Conservation (phyloP, 2,888 invertebrate species). For the Aphidius colemani region DNA sequence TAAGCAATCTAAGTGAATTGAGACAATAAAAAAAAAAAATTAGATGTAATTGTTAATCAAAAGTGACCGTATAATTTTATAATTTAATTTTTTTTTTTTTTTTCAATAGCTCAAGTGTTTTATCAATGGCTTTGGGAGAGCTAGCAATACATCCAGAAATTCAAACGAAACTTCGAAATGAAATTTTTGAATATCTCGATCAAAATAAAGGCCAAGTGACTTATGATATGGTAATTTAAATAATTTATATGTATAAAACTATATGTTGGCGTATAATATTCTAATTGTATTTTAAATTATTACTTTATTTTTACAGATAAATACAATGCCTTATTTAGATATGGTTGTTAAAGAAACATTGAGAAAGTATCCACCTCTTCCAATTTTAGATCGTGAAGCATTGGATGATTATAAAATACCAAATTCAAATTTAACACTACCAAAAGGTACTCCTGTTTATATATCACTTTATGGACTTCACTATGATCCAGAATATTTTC, state of each 20-base stretch:
- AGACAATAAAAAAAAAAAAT: no score
- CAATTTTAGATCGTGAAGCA: constrained; percentile 45
- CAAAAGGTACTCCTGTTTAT: constrained; percentile 50
- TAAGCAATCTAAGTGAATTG: no score
- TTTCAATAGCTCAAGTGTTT: no score
- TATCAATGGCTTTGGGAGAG: constrained; percentile 42
- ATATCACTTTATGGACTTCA: constrained; percentile 56
- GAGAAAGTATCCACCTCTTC: constrained; percentile 55
- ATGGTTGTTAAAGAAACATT: constrained; percentile 55
- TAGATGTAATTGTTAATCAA: no score
- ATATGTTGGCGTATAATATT: background rate
- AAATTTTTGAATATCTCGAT: constrained; percentile 38
- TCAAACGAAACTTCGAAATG: constrained; percentile 42
- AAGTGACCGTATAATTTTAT: no score
- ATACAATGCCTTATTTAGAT: constrained; percentile 44
- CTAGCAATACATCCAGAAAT: constrained; percentile 42
- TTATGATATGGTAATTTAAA: constrained; percentile 44
- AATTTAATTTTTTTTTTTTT: no score
- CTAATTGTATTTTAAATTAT: background rate
- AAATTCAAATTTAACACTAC: constrained; percentile 41
- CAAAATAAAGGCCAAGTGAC: constrained; percentile 41
- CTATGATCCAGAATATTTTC: constrained; percentile 53
- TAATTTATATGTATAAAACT: background rate
- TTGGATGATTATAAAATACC: constrained; percentile 45
- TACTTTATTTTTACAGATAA: constrained; percentile 31